These are phyloP conservation scores for Dryoscopus gambensis DNA, from an alignment of 2,113 vertebrate species.

Conservation along the genomic window DNA sequence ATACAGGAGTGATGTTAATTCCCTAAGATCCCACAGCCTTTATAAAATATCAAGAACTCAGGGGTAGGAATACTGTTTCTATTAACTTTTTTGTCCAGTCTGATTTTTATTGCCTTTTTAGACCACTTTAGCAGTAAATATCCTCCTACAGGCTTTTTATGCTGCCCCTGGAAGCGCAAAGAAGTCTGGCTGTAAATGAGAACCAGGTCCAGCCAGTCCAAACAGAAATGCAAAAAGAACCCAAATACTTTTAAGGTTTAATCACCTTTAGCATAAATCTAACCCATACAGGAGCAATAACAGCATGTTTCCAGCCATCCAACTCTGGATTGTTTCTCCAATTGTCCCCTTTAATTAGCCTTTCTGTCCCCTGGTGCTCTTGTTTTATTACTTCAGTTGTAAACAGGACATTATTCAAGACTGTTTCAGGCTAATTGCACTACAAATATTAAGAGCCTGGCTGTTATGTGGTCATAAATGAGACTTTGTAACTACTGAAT, in stretches of 20 bases:
- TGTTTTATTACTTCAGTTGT: constrained; percentile 40
- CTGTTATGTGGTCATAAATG: constrained; percentile 40
- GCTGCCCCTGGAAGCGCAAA: constrained; percentile 4
- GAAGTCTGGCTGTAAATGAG: background rate
- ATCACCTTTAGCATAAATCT: constrained; percentile 25
- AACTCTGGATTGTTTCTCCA: constrained; percentile 7
- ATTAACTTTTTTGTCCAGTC: background rate
- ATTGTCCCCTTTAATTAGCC: constrained; percentile 48
- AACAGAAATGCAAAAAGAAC: background rate
- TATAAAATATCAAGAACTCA: constrained; percentile 5
- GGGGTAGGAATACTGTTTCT: background rate
- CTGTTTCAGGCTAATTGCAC: constrained; percentile 34
- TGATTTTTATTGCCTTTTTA: constrained; percentile 30
- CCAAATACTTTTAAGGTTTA: constrained; percentile 1
- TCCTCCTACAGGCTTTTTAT: background rate
- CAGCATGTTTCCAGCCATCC: background rate
- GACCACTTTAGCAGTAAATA: constrained; percentile 9
- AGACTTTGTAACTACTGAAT: constrained; percentile 36
- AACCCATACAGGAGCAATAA: background rate
- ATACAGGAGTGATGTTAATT: background rate
- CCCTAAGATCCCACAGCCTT: background rate
- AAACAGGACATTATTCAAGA: constrained; percentile 60
- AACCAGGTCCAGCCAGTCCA: background rate
- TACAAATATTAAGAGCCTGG: constrained; percentile 44
- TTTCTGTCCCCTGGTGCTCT: constrained; percentile 31